These are phyloP conservation scores for Plebejus melissa DNA, from an alignment of 2,888 invertebrate species.

Conservation along the genomic window DNA sequence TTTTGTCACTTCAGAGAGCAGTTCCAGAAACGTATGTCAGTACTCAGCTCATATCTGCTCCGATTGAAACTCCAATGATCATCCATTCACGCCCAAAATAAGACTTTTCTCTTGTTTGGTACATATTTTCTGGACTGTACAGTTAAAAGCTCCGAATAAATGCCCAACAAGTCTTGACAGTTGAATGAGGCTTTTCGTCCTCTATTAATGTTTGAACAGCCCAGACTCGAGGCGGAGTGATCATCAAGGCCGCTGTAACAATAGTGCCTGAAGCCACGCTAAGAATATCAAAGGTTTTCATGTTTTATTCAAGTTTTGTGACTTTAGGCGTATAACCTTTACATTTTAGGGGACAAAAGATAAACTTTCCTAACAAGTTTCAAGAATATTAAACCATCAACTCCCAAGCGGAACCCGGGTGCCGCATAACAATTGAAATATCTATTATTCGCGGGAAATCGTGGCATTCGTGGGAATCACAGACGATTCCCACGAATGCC, in stretches of 20 bases:
- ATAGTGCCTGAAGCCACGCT: conserved; percentile 3
- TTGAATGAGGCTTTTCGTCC: conserved; percentile 4
- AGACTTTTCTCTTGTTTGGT: too few relatives aligned
- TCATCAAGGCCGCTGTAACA: conserved; percentile 6
- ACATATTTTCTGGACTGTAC: too few relatives aligned
- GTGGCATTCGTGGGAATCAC: too few relatives aligned
- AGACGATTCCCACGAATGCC: too few relatives aligned
- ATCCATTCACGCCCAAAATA: too few relatives aligned
- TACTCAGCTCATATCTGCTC: too few relatives aligned
- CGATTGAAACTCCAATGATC: too few relatives aligned
- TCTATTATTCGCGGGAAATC: too few relatives aligned
- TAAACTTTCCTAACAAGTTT: background rate
- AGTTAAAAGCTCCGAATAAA: background rate
- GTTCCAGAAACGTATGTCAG: too few relatives aligned
- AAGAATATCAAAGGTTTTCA: background rate
- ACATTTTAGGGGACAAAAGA: background rate
- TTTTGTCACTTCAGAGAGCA: too few relatives aligned
- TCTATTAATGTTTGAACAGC: conserved; percentile 12
- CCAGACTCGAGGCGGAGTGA: background rate
- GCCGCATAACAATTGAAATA: too few relatives aligned
- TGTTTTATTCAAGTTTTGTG: background rate
- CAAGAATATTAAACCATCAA: background rate
- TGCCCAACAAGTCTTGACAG: background rate
- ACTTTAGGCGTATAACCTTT: background rate
- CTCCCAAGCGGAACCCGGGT: too few relatives aligned